These are phyloP conservation scores for Hyles euphorbiae DNA, from an alignment of 1,140 invertebrate genomes.

Conservation along the genomic window DNA sequence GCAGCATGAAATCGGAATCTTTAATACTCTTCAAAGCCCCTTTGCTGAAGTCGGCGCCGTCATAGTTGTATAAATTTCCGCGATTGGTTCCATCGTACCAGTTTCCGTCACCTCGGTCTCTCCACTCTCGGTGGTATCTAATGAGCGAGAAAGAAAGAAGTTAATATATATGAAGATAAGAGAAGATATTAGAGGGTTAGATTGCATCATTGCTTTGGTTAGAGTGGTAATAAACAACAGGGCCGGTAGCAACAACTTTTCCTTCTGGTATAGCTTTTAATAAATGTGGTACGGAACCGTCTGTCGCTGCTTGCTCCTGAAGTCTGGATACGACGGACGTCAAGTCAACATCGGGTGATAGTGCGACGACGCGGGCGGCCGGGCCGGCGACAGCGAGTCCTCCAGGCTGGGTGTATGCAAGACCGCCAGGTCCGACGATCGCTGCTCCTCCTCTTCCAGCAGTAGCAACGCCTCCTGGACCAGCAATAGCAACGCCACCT, in stretches of 20 bases:
- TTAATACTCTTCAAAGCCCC: slow-evolving; percentile 25
- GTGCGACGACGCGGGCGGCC: slow-evolving; percentile 78
- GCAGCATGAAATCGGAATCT: slow-evolving; percentile 58
- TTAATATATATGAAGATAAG: slow-evolving; percentile 34
- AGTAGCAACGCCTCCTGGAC: slow-evolving; percentile 83
- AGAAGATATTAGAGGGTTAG: slow-evolving; percentile 19
- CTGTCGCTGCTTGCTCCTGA: slow-evolving; percentile 42
- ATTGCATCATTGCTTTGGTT: slow-evolving; percentile 39
- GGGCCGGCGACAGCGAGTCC: slow-evolving; percentile 83
- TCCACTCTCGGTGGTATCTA: slow-evolving; percentile 43
- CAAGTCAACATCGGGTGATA: slow-evolving; percentile 76
- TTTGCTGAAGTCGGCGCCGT: slow-evolving; percentile 54
- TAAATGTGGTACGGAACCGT: slow-evolving; percentile 48
- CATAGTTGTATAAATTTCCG: slow-evolving; percentile 42
- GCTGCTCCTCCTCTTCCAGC: slow-evolving; percentile 84
- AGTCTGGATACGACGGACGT: slow-evolving; percentile 43
- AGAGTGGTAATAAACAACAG: slow-evolving; percentile 81
- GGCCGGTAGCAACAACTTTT: slow-evolving; percentile 81
- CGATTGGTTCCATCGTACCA: slow-evolving; percentile 13
- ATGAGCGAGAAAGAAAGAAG: slow-evolving; percentile 42
- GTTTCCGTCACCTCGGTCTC: slow-evolving; percentile 19
- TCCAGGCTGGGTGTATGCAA: slow-evolving; percentile 81
- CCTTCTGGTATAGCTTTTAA: slow-evolving; percentile 72
- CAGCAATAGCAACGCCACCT: slow-evolving; percentile 84
- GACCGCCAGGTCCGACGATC: slow-evolving; percentile 83